A percentile compares a stretch with the other conserved stretches of the same genome.
phyloP scores from a whole-genome alignment of 2,888 invertebrate species.

The Xylophagus ater region DNA sequence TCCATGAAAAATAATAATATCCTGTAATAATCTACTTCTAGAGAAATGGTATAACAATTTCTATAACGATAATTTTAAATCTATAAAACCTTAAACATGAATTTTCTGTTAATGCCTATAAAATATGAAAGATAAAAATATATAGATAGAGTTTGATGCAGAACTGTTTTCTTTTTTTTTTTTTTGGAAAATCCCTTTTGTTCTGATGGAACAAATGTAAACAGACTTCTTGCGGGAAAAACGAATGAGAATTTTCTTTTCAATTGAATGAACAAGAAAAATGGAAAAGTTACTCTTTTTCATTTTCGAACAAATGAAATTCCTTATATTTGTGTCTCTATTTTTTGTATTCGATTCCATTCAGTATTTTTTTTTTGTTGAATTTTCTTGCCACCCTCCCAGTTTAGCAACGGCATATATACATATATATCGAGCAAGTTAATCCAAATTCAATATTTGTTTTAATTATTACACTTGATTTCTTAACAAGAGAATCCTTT shows the following conservation, averaged over 20 bases:
- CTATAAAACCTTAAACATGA: constrained; percentile 6
- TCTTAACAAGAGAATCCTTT: constrained; percentile 12
- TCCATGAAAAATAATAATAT: too few species aligned
- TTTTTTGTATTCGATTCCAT: too few species aligned
- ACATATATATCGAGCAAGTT: constrained; percentile 12
- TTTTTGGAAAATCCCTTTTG: constrained; percentile 11
- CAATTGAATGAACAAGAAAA: constrained; percentile 9
- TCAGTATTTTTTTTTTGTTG: too few species aligned
- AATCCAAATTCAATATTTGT: constrained; percentile 20
- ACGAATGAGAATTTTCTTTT: constrained; percentile 7
- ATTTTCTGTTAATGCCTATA: too few species aligned
- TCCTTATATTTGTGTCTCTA: too few species aligned
- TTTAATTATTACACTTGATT: constrained; percentile 21
- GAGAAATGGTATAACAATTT: too few species aligned
- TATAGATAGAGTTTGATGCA: too few species aligned
- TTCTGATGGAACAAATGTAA: too few species aligned
- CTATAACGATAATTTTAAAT: too few species aligned
- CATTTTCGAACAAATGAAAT: neutral
- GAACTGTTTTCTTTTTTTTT: constrained; percentile 9
- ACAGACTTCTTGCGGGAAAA: too few species aligned
- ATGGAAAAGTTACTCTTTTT: constrained; percentile 4
- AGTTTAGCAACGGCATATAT: neutral
- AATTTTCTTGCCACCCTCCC: neutral
- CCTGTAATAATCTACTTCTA: too few species aligned
- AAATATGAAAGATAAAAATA: too few species aligned